Percentiles rank a stretch among this genome's conserved stretches.
These are phyloP conservation scores for Cheirogaleus medius DNA, from an alignment of 2,113 vertebrate species.

Conservation along the genomic window DNA sequence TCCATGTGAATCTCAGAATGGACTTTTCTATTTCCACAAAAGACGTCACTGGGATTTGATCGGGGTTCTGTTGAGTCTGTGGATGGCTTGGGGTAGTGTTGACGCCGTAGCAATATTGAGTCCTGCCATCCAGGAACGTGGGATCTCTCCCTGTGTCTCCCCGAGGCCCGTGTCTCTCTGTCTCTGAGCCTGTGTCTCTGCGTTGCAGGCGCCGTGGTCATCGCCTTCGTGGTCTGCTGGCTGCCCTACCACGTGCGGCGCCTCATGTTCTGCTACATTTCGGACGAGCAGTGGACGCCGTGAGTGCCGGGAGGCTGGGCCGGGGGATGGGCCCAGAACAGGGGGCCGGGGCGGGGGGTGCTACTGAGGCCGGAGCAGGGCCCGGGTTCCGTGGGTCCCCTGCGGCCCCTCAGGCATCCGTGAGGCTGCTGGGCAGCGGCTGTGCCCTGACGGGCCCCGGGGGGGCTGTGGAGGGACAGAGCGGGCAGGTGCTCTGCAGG, in stretches of 20 bases:
- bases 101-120: rapidly evolving
- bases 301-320: constrained; percentile 84
- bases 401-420: not conserved
- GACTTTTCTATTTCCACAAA: not conserved
- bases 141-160: rapidly evolving
- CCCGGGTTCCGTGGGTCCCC: no score
- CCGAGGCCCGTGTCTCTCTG: not conserved
- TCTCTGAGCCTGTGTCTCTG: not conserved
- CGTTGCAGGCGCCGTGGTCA: constrained; percentile 92
- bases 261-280: constrained; percentile 96
- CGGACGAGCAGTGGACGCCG: constrained; percentile 91
- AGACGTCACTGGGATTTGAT: rapidly evolving
- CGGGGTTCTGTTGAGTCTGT: rapidly evolving
- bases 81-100: rapidly evolving
- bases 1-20: not conserved
- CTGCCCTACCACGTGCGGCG: constrained; percentile 95
- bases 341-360: not conserved
- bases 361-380: not conserved
- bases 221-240: constrained; percentile 98
- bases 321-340: not conserved
- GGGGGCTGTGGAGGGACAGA: not conserved
- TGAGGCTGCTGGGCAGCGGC: no score
- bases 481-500: not conserved
- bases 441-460: rapidly evolving
- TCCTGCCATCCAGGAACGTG: rapidly evolving